Evolutionary conservation across 2,888 invertebrate species (phyloP), one percentile per base, ranked within the genome.

Genomic region (Polyploca ridens): DNA sequence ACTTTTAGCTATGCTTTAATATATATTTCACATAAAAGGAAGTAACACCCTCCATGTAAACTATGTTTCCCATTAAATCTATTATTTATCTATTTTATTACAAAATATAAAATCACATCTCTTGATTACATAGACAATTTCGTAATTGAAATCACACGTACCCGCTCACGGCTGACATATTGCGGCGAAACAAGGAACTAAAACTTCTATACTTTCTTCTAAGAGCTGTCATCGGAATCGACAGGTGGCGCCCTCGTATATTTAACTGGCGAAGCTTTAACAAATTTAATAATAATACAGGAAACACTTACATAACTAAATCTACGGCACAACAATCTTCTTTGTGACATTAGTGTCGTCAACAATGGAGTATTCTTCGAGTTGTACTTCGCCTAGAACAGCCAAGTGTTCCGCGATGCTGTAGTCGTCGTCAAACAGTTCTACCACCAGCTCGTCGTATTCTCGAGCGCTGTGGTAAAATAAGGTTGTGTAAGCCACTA

Each of bases 381-480:
- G 73, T 0, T 77, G 73, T 2, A 91, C 83, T 35, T 83, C 62
- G 11, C 76, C 77, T 10, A 68, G 72, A 1, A 79, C 83, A 0
- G 88, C 90, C 1, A 93, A 74, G 11, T 82, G 82, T 46, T 91
- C 87, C 0, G 88, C 86, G 49, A 93, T 74, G 73, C 77, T 90
- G 77, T 75, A 79, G 0, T 81, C 74, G 0, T 73, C 69, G 75
- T 93, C 89, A 60, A 75, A 81, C 5, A 94, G 66, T 63, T 90
- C 91, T 1, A 92, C 82, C 1, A 84, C 79, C 0, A 93, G 65
- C 66, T 91, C 91, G 76, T 94, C 92, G 75, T 87, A 90, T n/a
- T 83, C 87, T 1, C 91, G 85, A 0, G 80, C 80, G 2, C 93
- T 93, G 85, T 7, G 68, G 65, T 67, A 13, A n/a, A 59, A 44